These are phyloP conservation scores for Sialis fuliginosa DNA, from an alignment of 2,888 invertebrate species.

Conservation along the genomic window DNA sequence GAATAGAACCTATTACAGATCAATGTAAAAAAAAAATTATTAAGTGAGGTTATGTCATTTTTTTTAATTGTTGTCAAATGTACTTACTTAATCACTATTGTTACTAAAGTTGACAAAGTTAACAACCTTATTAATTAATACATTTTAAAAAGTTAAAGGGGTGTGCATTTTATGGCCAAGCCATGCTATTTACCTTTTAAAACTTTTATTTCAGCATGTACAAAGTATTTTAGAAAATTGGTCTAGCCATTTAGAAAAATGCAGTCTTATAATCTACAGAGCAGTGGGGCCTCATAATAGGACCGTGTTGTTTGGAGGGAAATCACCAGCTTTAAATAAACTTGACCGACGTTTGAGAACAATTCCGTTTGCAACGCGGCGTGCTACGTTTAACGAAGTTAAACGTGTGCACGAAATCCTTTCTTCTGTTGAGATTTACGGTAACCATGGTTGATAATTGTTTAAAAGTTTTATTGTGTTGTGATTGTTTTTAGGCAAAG, in stretches of 20 bases:
- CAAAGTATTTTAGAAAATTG: constrained; percentile 52
- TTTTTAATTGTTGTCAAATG: too few relatives aligned
- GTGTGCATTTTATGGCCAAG: too few relatives aligned
- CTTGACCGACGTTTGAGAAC: constrained; percentile 43
- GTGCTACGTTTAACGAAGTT: constrained; percentile 67
- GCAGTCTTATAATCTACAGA: constrained; percentile 56
- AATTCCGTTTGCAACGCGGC: constrained; percentile 66
- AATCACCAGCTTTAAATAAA: constrained; percentile 44
- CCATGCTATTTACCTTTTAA: too few relatives aligned
- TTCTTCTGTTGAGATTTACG: constrained; percentile 45
- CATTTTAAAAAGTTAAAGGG: too few relatives aligned
- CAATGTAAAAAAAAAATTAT: too few relatives aligned
- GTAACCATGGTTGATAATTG: constrained; percentile 24
- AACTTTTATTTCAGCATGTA: constrained; percentile 60
- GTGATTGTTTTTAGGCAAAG: background rate
- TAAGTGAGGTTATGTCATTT: too few relatives aligned
- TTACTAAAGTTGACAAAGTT: too few relatives aligned
- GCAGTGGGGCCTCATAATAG: constrained; percentile 58
- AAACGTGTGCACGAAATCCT: constrained; percentile 54
- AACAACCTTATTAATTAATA: too few relatives aligned
- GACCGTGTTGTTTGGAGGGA: constrained; percentile 54
- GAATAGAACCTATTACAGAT: too few relatives aligned
- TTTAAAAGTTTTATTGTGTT: background rate
- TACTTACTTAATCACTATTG: too few relatives aligned
- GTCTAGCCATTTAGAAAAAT: constrained; percentile 42